Percentiles rank a stretch among this genome's conserved stretches.
Evolutionary conservation across 2,113 vertebrate genomes (phyloP).

Genomic region (Emydura subglobosa): DNA sequence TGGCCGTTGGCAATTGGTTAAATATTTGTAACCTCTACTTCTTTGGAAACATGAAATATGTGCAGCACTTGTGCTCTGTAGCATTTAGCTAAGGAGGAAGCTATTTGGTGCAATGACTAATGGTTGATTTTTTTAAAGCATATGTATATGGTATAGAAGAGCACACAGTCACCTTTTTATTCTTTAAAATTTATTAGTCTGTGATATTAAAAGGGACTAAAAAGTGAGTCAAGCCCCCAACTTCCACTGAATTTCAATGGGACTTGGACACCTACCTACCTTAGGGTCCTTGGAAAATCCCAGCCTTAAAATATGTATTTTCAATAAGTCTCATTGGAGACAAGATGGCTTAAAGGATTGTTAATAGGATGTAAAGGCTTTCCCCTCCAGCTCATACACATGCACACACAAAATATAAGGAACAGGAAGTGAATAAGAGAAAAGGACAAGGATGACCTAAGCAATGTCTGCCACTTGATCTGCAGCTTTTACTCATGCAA

Average conservation of each 20-base stretch:
- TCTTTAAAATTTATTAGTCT: background rate
- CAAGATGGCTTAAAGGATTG: background rate
- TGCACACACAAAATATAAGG: background rate
- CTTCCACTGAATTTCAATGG: background rate
- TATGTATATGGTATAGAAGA: conserved; percentile 6
- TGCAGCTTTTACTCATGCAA: background rate
- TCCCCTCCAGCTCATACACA: background rate
- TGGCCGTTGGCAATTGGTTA: background rate
- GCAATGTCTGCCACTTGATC: background rate
- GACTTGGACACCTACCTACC: background rate
- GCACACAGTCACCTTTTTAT: background rate
- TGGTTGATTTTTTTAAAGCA: background rate
- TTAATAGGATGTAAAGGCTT: background rate
- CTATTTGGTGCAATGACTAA: conserved; percentile 3
- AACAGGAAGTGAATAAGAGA: background rate
- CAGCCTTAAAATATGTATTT: background rate
- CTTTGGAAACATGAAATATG: background rate
- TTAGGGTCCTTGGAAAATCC: background rate
- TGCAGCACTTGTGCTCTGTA: background rate
- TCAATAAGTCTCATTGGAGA: background rate
- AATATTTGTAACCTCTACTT: background rate
- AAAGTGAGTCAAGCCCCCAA: conserved; percentile 22
- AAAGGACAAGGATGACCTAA: background rate
- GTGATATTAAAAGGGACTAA: background rate
- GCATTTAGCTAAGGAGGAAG: background rate